A percentile compares a stretch with the other conserved stretches of the same genome.
phyloP scores from a whole-genome alignment of 2,888 invertebrate species.

The Resseliella maxima region DNA sequence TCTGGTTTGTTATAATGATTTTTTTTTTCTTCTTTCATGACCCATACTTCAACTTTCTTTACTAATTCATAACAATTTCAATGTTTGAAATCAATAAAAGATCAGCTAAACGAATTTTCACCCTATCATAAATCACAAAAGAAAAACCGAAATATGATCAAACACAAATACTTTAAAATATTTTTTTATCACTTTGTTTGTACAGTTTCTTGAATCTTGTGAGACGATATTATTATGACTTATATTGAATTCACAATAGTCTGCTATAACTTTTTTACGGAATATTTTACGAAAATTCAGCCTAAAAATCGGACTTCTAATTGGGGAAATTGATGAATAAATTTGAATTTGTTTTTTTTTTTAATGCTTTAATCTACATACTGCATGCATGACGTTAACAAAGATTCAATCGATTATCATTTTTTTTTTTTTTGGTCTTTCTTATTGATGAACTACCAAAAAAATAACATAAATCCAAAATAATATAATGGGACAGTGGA shows the following conservation, averaged over 20 bases:
- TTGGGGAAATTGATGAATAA: neutral
- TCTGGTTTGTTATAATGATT: neutral
- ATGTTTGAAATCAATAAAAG: neutral
- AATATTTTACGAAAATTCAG: neutral
- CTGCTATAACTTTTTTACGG: no score
- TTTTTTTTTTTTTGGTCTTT: neutral
- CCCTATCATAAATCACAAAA: neutral
- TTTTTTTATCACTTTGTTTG: neutral
- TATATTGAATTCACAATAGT: no score
- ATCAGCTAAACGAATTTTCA: neutral
- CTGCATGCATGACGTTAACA: neutral
- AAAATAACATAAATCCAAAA: slow-evolving; percentile 34
- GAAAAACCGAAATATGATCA: neutral
- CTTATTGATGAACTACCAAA: neutral
- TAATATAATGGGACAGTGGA: slow-evolving; percentile 10
- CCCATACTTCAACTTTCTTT: neutral
- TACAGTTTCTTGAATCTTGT: neutral
- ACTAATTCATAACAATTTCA: neutral
- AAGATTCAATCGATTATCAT: neutral
- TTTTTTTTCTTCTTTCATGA: neutral
- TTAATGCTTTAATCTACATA: neutral
- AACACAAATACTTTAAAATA: neutral
- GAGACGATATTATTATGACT: no score
- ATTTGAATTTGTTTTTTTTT: neutral
- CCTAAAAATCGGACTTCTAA: neutral